phyloP scores from a whole-genome alignment of 2,113 vertebrate species.

The Corynorhinus townsendii region DNA sequence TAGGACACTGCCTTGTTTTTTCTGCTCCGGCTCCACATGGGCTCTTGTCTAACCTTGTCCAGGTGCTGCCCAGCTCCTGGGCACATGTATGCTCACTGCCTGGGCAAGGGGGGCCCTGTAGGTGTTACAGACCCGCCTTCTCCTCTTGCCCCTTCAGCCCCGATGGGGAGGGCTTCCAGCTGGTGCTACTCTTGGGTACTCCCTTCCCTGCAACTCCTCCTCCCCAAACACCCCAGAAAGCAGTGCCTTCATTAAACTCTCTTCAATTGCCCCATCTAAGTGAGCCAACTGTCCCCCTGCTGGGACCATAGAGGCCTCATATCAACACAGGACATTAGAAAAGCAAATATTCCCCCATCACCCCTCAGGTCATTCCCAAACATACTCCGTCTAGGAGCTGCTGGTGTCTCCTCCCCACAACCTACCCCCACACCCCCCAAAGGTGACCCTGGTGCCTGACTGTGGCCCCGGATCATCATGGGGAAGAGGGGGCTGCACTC shows the following conservation, averaged over 20 bases:
- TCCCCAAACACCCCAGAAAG: background rate
- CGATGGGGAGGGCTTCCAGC: background rate
- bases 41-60: background rate
- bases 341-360: background rate
- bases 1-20: background rate
- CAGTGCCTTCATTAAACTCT: background rate
- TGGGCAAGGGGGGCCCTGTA: background rate
- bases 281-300: too few species aligned
- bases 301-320: background rate
- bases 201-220: fast-evolving
- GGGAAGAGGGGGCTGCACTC: background rate
- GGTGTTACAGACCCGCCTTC: background rate
- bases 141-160: background rate
- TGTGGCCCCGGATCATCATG: fast-evolving
- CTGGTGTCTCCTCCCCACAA: background rate
- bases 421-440: too few species aligned
- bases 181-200: too few species aligned
- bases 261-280: fast-evolving
- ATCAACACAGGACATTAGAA: background rate
- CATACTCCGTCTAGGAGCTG: background rate
- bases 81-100: fast-evolving
- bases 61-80: fast-evolving
- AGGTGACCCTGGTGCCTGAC: background rate
- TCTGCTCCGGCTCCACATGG: background rate
- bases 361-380: background rate